phyloP scores from a whole-genome alignment of 1,140 invertebrate genomes.

The Aphaenogaster rudis region DNA sequence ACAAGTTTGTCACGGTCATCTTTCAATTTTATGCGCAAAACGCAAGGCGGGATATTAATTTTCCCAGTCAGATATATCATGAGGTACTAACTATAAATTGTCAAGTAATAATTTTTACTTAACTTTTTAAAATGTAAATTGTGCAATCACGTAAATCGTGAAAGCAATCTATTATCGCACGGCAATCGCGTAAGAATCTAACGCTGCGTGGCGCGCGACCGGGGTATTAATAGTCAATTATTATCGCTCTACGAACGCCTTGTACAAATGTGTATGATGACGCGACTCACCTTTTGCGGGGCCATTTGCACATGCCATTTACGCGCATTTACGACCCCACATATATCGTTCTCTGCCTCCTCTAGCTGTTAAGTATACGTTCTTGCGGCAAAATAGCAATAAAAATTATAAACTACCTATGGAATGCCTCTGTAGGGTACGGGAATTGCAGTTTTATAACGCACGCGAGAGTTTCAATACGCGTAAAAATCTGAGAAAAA shows the following conservation, averaged over 20 bases:
- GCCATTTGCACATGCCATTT: constrained; percentile 59
- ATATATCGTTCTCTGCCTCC: constrained; percentile 9
- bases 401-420: constrained; percentile 28
- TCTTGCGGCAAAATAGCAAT: background rate
- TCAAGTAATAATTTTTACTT: background rate
- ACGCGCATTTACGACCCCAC: constrained; percentile 35
- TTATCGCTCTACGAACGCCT: constrained; percentile 68
- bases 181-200: background rate
- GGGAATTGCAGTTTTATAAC: background rate
- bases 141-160: background rate
- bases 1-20: background rate
- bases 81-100: background rate
- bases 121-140: background rate
- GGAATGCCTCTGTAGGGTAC: no score
- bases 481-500: constrained; percentile 15
- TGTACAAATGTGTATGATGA: constrained; percentile 61
- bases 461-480: background rate
- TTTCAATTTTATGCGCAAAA: background rate
- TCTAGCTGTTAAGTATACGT: background rate
- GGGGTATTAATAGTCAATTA: constrained; percentile 75
- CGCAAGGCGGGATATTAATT: background rate
- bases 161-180: background rate
- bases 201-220: constrained; percentile 4
- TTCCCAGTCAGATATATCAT: background rate
- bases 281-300: constrained; percentile 54